Conservation (phyloP, 1,140 invertebrate species). For the Penaeus vannamei region DNA sequence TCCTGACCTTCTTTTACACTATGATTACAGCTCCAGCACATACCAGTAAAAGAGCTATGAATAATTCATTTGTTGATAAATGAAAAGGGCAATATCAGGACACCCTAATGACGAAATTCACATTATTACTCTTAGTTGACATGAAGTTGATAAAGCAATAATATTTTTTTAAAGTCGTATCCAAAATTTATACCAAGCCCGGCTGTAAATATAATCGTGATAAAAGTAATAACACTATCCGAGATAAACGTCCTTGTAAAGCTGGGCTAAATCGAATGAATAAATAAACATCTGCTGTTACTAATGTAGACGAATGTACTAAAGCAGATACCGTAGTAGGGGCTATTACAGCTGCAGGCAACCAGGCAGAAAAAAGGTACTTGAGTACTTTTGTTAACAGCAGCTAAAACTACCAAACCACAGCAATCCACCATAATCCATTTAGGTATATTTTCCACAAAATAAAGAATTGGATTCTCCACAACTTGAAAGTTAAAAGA, state of each 20-base stretch:
- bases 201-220: constrained; percentile 41
- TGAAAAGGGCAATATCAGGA: constrained; percentile 36
- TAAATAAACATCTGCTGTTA: constrained; percentile 81
- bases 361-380: constrained; percentile 81
- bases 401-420: too few species aligned
- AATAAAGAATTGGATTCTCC: constrained; percentile 16
- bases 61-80: constrained; percentile 30
- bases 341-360: constrained; percentile 80
- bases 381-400: constrained; percentile 70
- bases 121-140: constrained; percentile 53
- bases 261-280: constrained; percentile 75
- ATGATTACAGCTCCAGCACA: constrained; percentile 40
- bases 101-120: background rate
- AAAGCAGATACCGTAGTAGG: constrained; percentile 81
- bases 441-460: background rate
- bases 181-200: constrained; percentile 50
- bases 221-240: constrained; percentile 29
- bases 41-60: constrained; percentile 43
- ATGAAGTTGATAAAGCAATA: constrained; percentile 61
- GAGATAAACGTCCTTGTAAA: too few species aligned
- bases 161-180: constrained; percentile 59
- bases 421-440: too few species aligned
- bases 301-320: constrained; percentile 82
- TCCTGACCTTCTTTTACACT: constrained; percentile 12
- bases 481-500: background rate